Percentiles rank a stretch among this genome's conserved stretches.
phyloP scores from a whole-genome alignment of 2,113 vertebrate genomes.

The Corydoras maculifer region DNA sequence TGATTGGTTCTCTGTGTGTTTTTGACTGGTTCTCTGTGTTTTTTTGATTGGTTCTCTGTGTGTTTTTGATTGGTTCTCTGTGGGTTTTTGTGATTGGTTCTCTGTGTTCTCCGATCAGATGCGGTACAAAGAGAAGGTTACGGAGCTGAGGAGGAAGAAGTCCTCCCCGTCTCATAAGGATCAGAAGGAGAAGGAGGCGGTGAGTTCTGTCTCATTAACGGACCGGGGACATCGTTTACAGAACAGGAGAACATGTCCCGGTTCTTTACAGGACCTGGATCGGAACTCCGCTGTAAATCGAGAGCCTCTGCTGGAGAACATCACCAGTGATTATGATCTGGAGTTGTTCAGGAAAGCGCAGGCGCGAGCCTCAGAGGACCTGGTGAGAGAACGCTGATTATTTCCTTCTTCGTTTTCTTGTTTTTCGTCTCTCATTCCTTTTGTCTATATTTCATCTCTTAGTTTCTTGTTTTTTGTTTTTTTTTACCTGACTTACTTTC shows the following conservation, averaged over 20 bases:
- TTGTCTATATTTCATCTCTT: no score
- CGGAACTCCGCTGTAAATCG: constrained; percentile 63
- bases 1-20: no score
- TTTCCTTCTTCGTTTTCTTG: not conserved
- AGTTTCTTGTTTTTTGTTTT: not conserved
- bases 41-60: not conserved
- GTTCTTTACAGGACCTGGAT: no score
- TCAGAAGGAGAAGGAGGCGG: constrained; percentile 90
- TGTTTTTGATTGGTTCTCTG: not conserved
- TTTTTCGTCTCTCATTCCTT: not conserved
- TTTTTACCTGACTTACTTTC: no score
- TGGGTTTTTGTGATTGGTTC: constrained; percentile 48
- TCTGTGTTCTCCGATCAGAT: constrained; percentile 66
- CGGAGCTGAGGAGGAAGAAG: constrained; percentile 92
- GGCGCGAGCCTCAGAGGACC: constrained; percentile 91
- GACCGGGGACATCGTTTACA: no score
- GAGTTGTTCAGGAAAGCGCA: constrained; percentile 98
- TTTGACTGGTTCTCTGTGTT: not conserved
- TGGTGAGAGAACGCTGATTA: constrained; percentile 78
- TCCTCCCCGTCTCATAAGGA: constrained; percentile 86
- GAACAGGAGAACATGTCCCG: no score
- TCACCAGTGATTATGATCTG: constrained; percentile 97
- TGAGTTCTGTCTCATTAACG: constrained; percentile 44
- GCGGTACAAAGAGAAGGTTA: constrained; percentile 95
- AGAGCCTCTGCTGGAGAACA: constrained; percentile 93